Evolutionary conservation across 2,113 vertebrate genomes (phyloP).

Genomic region (Lucifuga dentata): DNA sequence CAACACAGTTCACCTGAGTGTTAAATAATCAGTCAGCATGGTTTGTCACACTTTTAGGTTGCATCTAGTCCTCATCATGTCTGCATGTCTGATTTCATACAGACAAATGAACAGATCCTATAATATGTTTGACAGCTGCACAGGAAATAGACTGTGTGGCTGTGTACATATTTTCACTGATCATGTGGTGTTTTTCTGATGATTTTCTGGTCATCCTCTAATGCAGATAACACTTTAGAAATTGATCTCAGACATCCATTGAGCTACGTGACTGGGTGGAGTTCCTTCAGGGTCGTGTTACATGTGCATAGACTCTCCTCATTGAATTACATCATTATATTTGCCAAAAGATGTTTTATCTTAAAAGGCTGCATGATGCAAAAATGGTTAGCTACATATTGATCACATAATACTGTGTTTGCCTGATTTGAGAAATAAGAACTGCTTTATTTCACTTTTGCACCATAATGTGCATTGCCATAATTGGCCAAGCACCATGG

Average conservation of each 20-base stretch:
- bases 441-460: too few species aligned
- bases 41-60: too few species aligned
- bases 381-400: too few species aligned
- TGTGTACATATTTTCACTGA: background rate
- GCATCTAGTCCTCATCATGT: too few species aligned
- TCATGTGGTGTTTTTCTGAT: background rate
- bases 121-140: slow-evolving; percentile 11
- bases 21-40: too few species aligned
- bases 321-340: background rate
- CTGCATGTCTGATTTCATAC: too few species aligned
- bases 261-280: background rate
- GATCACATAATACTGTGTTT: too few species aligned
- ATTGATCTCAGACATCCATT: background rate
- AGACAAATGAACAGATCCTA: background rate
- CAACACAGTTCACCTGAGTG: too few species aligned
- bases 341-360: background rate
- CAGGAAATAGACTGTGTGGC: background rate
- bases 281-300: background rate
- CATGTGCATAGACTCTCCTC: background rate
- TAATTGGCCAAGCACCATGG: too few species aligned
- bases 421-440: too few species aligned
- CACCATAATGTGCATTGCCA: too few species aligned
- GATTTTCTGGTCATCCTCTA: background rate
- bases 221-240: background rate
- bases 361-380: too few species aligned